phyloP scores from a whole-genome alignment of 2,113 vertebrate species.

The Orientallactaga bullata region DNA sequence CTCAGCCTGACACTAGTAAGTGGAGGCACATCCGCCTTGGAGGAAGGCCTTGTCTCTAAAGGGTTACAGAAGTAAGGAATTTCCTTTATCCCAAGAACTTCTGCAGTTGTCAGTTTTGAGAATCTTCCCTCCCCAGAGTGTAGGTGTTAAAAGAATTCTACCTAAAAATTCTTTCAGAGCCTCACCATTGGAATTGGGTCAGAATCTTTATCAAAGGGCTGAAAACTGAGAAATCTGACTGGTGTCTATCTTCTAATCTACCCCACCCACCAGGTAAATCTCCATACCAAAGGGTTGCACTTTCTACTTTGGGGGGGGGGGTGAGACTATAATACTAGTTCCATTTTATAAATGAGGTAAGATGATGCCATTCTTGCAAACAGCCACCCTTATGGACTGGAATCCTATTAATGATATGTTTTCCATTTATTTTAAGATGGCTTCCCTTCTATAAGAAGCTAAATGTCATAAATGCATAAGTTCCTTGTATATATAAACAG shows the following conservation, averaged over 20 bases:
- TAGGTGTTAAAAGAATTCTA: no score
- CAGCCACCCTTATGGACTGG: background rate
- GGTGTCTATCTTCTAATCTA: background rate
- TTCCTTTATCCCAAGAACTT: no score
- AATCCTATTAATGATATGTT: background rate
- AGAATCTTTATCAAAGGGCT: background rate
- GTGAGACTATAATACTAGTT: background rate
- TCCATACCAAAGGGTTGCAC: background rate
- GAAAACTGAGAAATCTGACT: background rate
- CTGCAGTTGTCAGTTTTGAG: no score
- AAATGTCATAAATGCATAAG: background rate
- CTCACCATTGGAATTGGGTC: no score
- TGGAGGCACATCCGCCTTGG: no score
- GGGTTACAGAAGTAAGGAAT: no score
- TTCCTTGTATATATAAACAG: background rate
- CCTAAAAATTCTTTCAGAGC: no score
- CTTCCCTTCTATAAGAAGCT: background rate
- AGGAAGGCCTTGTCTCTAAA: no score
- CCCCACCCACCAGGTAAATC: background rate
- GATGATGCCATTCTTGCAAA: background rate
- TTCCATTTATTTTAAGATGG: background rate
- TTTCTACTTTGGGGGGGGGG: background rate
- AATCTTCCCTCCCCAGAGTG: no score
- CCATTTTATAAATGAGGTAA: background rate
- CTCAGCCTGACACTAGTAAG: no score